These are phyloP conservation scores for Calonectris borealis DNA, from an alignment of 2,113 vertebrate genomes.

Conservation along the genomic window DNA sequence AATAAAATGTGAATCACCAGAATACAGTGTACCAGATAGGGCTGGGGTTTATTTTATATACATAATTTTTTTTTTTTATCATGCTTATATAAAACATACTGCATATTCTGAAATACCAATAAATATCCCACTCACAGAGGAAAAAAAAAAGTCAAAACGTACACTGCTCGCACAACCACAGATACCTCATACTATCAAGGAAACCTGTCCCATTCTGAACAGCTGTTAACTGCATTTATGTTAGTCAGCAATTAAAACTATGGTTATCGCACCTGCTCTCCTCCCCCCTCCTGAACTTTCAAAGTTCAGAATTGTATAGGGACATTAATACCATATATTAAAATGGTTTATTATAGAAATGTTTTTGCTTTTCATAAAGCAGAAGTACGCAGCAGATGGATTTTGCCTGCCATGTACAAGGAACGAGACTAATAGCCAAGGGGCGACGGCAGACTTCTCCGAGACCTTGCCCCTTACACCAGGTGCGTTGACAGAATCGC, in stretches of 20 bases:
- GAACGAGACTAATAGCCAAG: slow-evolving; percentile 18
- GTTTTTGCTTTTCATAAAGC: neutral
- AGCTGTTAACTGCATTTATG: neutral
- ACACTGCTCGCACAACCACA: neutral
- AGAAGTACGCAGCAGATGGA: slow-evolving; percentile 50
- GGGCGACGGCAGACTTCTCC: slow-evolving; percentile 5
- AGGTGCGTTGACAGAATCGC: slow-evolving; percentile 51
- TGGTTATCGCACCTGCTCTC: neutral
- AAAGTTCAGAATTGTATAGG: neutral
- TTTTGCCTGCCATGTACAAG: neutral
- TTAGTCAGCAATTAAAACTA: neutral
- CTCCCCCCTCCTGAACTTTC: neutral
- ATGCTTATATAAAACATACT: neutral
- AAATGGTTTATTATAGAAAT: neutral
- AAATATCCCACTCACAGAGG: neutral
- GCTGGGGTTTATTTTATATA: neutral
- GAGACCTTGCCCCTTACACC: slow-evolving; percentile 43
- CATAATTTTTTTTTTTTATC: neutral
- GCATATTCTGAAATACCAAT: neutral
- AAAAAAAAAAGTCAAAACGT: neutral
- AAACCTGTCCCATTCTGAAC: neutral
- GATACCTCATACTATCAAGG: neutral
- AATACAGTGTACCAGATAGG: neutral
- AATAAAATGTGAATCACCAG: neutral
- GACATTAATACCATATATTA: neutral